Evolutionary conservation across 2,797 vertebrate species (phyloP).

Genomic region (Catamblyrhynchus diadema): DNA sequence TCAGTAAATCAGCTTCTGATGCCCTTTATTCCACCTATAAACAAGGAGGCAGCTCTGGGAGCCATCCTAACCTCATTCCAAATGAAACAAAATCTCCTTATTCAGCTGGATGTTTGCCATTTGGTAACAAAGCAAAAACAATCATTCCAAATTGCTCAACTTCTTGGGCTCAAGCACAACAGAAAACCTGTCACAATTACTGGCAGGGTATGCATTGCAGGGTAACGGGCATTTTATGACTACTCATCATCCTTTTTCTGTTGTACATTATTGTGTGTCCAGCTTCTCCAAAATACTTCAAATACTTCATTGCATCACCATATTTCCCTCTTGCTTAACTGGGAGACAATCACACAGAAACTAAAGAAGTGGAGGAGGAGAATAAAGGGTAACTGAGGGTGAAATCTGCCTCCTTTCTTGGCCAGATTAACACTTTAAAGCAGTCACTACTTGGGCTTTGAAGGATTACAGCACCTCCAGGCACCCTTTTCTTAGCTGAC

Average conservation of each 20-base stretch:
- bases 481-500: not conserved
- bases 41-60: not conserved
- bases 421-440: not conserved
- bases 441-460: not conserved
- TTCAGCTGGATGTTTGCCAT: not conserved
- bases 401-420: not conserved
- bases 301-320: not conserved
- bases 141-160: not conserved
- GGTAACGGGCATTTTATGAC: not conserved
- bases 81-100: not conserved
- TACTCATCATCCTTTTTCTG: not conserved
- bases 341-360: not conserved
- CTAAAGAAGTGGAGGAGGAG: not conserved
- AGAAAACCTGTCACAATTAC: not conserved
- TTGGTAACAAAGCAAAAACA: not conserved
- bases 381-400: not conserved
- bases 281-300: not conserved
- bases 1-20: not conserved
- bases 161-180: not conserved
- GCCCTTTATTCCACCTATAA: not conserved
- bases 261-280: not conserved
- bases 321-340: not conserved
- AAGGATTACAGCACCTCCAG: not conserved
- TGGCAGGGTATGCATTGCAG: not conserved
- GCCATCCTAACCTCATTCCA: not conserved